These are phyloP conservation scores for Eulemur rufifrons DNA, from an alignment of 2,113 vertebrate genomes.

Conservation along the genomic window DNA sequence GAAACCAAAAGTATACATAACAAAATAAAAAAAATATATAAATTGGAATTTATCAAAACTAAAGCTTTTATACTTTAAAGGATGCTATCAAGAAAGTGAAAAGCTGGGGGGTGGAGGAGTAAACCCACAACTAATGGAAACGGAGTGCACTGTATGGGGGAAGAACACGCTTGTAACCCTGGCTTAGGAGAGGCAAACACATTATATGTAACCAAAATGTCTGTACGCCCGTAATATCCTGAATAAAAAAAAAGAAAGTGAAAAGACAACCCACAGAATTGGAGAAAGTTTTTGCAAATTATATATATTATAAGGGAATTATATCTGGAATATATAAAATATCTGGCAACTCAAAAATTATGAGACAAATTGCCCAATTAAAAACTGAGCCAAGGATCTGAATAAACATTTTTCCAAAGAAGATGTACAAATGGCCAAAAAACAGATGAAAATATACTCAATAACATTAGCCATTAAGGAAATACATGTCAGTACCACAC, in stretches of 20 bases:
- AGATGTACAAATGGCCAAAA: background rate
- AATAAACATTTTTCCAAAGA: background rate
- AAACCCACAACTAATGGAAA: too few species aligned
- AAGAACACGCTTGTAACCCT: too few species aligned
- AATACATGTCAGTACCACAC: background rate
- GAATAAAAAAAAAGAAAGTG: background rate
- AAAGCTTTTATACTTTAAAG: background rate
- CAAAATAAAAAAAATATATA: background rate
- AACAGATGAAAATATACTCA: background rate
- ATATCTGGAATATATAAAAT: background rate
- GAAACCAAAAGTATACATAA: background rate
- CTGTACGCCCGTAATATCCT: too few species aligned
- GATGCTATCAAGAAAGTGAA: background rate
- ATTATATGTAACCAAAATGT: too few species aligned
- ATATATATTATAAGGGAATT: background rate
- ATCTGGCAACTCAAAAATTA: background rate
- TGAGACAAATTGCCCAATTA: background rate
- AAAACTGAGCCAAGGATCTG: background rate
- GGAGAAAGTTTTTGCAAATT: background rate
- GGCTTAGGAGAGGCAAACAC: too few species aligned
- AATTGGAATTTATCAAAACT: background rate
- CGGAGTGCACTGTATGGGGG: too few species aligned
- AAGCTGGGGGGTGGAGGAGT: background rate
- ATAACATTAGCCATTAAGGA: background rate
- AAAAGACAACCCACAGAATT: background rate